These are phyloP conservation scores for Phylloscopus trochilus DNA, from an alignment of 2,113 vertebrate genomes.

Conservation along the genomic window DNA sequence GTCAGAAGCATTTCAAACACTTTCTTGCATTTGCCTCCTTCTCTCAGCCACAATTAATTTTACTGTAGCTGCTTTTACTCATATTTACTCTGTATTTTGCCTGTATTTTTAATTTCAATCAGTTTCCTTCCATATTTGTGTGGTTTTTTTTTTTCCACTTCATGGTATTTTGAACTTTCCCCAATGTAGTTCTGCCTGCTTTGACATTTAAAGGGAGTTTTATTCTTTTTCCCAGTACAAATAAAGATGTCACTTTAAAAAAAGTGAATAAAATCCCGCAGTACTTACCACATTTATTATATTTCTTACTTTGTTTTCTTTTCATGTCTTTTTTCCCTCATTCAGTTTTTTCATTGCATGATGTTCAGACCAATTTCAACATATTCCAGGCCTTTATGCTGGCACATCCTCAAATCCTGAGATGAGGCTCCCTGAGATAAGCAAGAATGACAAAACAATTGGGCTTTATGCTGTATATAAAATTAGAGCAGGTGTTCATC, in stretches of 20 bases:
- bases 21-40: neutral
- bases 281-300: neutral
- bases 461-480: constrained; percentile 15
- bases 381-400: neutral
- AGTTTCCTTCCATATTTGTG: neutral
- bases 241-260: neutral
- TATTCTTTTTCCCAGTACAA: neutral
- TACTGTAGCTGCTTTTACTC: neutral
- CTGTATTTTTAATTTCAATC: neutral
- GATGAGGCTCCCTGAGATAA: neutral
- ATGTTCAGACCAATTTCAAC: neutral
- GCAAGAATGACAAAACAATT: neutral
- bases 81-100: neutral
- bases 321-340: neutral
- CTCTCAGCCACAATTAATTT: neutral
- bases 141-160: neutral
- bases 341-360: neutral
- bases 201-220: neutral
- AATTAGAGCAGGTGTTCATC: constrained; percentile 46
- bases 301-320: neutral
- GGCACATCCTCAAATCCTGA: neutral
- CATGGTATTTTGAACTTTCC: neutral
- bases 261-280: neutral
- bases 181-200: neutral
- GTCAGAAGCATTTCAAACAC: neutral